phyloP scores from a whole-genome alignment of 2,888 invertebrate species.

The Drosophila mimetica region DNA sequence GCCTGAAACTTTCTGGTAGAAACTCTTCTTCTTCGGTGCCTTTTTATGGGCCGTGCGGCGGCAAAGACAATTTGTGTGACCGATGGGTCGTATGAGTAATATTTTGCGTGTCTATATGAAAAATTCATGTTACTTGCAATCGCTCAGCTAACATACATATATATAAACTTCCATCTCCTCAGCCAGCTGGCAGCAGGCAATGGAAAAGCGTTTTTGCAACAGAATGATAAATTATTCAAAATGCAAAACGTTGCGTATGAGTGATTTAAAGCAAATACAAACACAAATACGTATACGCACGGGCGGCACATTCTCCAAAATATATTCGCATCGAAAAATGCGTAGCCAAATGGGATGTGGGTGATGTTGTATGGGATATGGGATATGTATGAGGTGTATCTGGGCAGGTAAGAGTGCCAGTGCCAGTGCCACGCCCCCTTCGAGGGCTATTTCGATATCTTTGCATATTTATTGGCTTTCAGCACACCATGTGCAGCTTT shows the following conservation, averaged over 20 bases:
- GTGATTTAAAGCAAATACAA: constrained; percentile 53
- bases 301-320: background rate
- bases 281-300: constrained; percentile 9
- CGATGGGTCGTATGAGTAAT: constrained; percentile 32
- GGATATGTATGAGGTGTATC: background rate
- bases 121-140: constrained; percentile 46
- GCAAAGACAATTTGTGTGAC: constrained; percentile 39
- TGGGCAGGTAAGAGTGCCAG: constrained; percentile 3
- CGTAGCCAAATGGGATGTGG: constrained; percentile 17
- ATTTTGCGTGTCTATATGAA: constrained; percentile 39
- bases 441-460: constrained; percentile 29
- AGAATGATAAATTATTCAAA: constrained; percentile 57
- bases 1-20: no score
- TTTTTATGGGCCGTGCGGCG: no score
- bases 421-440: constrained; percentile 11
- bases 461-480: constrained; percentile 45
- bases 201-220: constrained; percentile 32
- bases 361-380: constrained; percentile 8
- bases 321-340: constrained; percentile 18
- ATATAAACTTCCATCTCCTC: constrained; percentile 17
- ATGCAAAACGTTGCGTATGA: constrained; percentile 56
- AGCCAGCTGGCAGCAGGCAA: constrained; percentile 19
- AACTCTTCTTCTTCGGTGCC: no score
- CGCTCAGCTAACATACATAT: constrained; percentile 18
- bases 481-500: constrained; percentile 4